Evolutionary conservation across 2,113 vertebrate species (phyloP).

Genomic region (Macrotis lagotis): DNA sequence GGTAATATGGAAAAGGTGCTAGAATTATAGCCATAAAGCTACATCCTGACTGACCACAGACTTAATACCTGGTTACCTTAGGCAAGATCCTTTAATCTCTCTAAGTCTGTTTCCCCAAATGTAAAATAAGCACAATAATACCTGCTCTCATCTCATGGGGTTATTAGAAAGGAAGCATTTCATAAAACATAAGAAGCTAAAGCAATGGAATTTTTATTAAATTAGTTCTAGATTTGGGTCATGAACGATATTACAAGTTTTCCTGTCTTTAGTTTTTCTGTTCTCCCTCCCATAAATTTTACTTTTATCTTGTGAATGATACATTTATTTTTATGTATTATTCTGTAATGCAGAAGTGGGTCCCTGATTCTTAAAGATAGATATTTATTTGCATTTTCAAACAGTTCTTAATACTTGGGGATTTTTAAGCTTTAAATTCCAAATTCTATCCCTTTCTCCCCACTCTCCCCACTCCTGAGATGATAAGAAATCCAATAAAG

Average conservation of each 20-base stretch:
- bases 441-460: neutral
- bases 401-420: neutral
- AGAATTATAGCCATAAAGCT: neutral
- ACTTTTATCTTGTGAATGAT: neutral
- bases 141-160: neutral
- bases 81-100: neutral
- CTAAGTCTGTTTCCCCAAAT: neutral
- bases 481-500: neutral
- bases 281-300: neutral
- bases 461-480: neutral
- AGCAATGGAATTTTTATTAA: neutral
- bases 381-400: neutral
- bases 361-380: neutral
- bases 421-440: neutral
- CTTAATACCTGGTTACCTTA: neutral
- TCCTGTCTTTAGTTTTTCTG: neutral
- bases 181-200: neutral
- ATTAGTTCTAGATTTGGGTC: neutral
- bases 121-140: neutral
- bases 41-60: neutral
- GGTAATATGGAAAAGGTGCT: neutral
- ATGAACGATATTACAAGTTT: neutral
- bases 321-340: neutral
- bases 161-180: neutral
- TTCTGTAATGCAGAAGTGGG: neutral